Conservation (phyloP, 1,140 invertebrate genomes). For the Cyclina sinensis region DNA sequence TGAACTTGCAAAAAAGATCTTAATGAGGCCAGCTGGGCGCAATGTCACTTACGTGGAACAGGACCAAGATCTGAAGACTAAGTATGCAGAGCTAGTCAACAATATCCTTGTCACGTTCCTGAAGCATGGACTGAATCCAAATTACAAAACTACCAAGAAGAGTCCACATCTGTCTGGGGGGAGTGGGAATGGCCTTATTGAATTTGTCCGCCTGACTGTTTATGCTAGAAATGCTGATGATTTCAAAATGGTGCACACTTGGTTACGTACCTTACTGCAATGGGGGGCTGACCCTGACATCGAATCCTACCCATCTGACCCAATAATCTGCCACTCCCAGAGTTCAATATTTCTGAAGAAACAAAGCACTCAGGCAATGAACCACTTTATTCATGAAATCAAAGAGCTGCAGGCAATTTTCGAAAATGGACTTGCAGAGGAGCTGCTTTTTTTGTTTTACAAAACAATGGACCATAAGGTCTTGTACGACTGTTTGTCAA, state of each 20-base stretch:
- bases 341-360: conserved; percentile 85
- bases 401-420: conserved; percentile 75
- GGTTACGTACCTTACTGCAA: conserved; percentile 82
- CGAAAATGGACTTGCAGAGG: conserved; percentile 74
- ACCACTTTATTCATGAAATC: conserved; percentile 81
- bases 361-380: conserved; percentile 82
- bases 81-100: conserved; percentile 75
- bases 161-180: conserved; percentile 73
- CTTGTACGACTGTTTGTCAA: conserved; percentile 81
- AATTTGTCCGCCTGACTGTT: conserved; percentile 81
- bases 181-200: conserved; percentile 81
- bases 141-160: conserved; percentile 73
- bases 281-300: conserved; percentile 85
- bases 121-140: conserved; percentile 82
- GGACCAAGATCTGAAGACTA: background rate
- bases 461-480: conserved; percentile 83
- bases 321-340: conserved; percentile 85
- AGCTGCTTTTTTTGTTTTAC: conserved; percentile 83
- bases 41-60: conserved; percentile 12
- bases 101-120: conserved; percentile 75
- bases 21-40: background rate
- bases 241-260: conserved; percentile 78
- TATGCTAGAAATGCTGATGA: conserved; percentile 70
- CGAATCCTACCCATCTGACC: conserved; percentile 84
- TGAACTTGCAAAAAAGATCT: conserved; percentile 71